Conservation (phyloP, 2,113 vertebrate species). For the Perccottus glenii region DNA sequence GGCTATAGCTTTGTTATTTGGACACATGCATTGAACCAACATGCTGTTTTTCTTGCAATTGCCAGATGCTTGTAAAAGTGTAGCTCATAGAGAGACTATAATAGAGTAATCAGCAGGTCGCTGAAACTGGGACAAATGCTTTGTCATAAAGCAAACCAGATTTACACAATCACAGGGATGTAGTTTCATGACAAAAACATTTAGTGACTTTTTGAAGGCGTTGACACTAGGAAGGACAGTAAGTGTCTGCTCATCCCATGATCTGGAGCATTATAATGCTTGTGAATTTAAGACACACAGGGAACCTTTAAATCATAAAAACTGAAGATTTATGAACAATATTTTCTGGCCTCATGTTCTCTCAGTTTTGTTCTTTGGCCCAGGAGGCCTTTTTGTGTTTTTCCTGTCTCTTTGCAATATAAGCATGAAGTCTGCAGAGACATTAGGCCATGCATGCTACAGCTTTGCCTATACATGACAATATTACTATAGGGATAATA, state of each 20-base stretch:
- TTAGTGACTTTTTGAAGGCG: slow-evolving; percentile 44
- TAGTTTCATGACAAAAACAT: slow-evolving; percentile 48
- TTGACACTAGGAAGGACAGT: slow-evolving; percentile 32
- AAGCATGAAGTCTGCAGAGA: slow-evolving; percentile 6
- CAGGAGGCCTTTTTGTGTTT: slow-evolving; percentile 15
- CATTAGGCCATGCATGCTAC: slow-evolving; percentile 10
- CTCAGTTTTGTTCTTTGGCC: slow-evolving; percentile 4
- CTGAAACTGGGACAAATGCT: slow-evolving; percentile 27
- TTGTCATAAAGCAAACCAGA: slow-evolving; percentile 58
- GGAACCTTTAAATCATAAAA: slow-evolving; percentile 66
- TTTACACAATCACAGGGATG: slow-evolving; percentile 44
- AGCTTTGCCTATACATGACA: slow-evolving; percentile 13
- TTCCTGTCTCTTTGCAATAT: slow-evolving; percentile 17
- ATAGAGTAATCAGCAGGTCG: slow-evolving; percentile 32
- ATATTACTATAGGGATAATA: not conserved
- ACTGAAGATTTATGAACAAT: slow-evolving; percentile 28
- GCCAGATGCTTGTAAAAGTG: slow-evolving; percentile 35
- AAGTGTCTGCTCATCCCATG: slow-evolving; percentile 31
- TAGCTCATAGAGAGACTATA: slow-evolving; percentile 30
- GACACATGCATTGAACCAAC: slow-evolving; percentile 37
- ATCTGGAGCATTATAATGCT: slow-evolving; percentile 40
- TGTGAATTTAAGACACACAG: slow-evolving; percentile 16
- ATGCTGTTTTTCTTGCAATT: slow-evolving; percentile 17
- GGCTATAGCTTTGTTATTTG: slow-evolving; percentile 18
- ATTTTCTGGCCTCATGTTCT: slow-evolving; percentile 52